Conservation (phyloP, 2,888 invertebrate species). For the Lycocerus yunnanus region DNA sequence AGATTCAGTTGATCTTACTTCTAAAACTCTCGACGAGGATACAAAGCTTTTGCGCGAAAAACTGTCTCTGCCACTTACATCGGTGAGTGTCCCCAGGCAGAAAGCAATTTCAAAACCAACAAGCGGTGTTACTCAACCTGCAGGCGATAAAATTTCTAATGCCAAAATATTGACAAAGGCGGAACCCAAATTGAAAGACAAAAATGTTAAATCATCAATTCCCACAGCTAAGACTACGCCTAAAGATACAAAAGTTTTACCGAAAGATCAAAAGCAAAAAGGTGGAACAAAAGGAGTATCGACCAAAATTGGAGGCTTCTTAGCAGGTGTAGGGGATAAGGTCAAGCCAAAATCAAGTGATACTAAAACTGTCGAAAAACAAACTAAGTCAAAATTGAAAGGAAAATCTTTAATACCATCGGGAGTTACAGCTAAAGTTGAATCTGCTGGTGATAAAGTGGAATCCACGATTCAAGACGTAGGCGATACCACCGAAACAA, state of each 20-base stretch:
- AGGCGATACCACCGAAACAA: constrained; percentile 24
- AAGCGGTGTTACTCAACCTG: neutral
- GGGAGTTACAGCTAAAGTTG: constrained; percentile 32
- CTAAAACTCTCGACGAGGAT: neutral
- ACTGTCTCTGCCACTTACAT: neutral
- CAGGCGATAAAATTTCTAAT: neutral
- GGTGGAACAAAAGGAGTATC: constrained; percentile 6
- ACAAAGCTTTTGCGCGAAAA: neutral
- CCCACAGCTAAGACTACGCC: constrained; percentile 1
- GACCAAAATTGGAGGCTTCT: constrained; percentile 31
- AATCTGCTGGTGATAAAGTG: constrained; percentile 38
- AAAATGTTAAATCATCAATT: neutral
- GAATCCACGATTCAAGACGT: constrained; percentile 41
- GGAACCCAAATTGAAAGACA: neutral
- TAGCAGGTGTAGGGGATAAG: constrained; percentile 29
- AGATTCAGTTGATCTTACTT: neutral
- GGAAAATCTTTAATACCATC: neutral
- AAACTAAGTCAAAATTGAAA: neutral
- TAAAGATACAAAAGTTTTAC: constrained; percentile 33
- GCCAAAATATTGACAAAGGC: neutral
- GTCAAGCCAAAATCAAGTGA: constrained; percentile 4
- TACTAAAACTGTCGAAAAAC: neutral
- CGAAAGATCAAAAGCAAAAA: constrained; percentile 9
- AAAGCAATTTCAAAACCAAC: neutral
- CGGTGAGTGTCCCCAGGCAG: neutral